Evolutionary conservation across 2,113 vertebrate species (phyloP).

Genomic region (Bombycilla garrulus): DNA sequence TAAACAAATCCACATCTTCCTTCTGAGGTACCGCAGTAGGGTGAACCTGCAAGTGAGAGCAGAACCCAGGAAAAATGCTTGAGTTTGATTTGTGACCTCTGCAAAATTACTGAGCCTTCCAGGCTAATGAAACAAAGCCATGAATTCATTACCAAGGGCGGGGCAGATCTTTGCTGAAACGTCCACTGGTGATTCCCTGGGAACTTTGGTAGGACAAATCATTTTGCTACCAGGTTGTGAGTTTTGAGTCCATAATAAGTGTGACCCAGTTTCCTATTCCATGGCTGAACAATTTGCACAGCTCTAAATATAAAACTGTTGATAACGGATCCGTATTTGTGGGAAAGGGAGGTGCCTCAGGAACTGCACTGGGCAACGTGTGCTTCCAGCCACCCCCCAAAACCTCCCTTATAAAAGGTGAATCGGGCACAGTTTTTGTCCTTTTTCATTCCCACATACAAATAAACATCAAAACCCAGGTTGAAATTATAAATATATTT

Average conservation of each 20-base stretch:
- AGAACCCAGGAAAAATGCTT: not conserved
- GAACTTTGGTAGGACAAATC: not conserved
- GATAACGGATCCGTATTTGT: not conserved
- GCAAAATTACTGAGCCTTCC: not conserved
- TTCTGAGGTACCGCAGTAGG: not conserved
- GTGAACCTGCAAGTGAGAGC: constrained; percentile 4
- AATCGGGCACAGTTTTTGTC: rapidly evolving
- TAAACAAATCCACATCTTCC: not conserved
- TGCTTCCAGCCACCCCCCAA: not conserved
- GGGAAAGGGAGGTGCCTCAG: not conserved
- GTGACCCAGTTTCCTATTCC: constrained; percentile 23
- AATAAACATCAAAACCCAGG: not conserved
- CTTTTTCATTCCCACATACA: not conserved
- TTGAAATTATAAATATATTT: constrained; percentile 67
- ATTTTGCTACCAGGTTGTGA: not conserved
- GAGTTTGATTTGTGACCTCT: not conserved
- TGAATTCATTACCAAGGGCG: not conserved
- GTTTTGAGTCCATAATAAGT: not conserved
- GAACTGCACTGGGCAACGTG: not conserved
- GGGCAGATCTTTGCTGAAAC: not conserved
- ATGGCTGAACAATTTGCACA: not conserved
- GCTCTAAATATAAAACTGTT: constrained; percentile 45
- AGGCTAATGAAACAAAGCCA: not conserved
- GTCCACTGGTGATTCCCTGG: not conserved
- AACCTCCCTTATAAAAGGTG: not conserved